These are phyloP conservation scores for Acanthiza pusilla DNA, from an alignment of 2,797 vertebrate species.

Conservation along the genomic window DNA sequence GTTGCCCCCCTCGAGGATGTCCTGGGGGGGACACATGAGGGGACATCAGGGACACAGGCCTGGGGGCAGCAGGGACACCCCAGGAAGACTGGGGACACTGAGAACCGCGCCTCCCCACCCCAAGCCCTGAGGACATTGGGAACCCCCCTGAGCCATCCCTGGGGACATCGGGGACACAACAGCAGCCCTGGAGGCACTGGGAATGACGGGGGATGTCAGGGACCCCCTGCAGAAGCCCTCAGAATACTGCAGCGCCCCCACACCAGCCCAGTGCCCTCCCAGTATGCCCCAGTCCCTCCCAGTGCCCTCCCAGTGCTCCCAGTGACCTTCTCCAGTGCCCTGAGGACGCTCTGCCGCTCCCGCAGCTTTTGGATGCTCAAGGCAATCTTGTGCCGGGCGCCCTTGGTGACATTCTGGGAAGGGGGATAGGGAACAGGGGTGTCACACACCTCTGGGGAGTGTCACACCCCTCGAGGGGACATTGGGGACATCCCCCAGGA, in stretches of 20 bases:
- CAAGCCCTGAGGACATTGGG: background rate
- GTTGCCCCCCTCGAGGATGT: constrained; percentile 94
- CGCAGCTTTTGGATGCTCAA: constrained; percentile 95
- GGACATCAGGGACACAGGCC: background rate
- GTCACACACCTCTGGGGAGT: background rate
- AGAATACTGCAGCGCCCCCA: too few species aligned
- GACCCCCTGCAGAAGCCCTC: background rate
- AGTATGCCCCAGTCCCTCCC: background rate
- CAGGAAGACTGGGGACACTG: too few species aligned
- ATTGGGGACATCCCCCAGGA: background rate
- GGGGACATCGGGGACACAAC: background rate
- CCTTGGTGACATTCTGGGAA: constrained; percentile 92
- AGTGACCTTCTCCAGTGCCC: constrained; percentile 90
- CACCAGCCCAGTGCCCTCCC: background rate
- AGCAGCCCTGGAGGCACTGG: too few species aligned
- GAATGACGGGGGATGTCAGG: background rate
- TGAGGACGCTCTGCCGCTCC: constrained; percentile 89
- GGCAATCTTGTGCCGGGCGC: constrained; percentile 94
- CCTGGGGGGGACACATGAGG: constrained; percentile 65
- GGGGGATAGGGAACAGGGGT: background rate
- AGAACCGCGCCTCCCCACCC: background rate
- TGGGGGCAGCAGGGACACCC: background rate
- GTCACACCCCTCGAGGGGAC: background rate
- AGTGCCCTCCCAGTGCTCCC: background rate
- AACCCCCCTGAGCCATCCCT: background rate